A percentile compares a stretch with the other conserved stretches of the same genome.
Conservation (phyloP, 2,888 invertebrate genomes). For the Pegoplata infirma region DNA sequence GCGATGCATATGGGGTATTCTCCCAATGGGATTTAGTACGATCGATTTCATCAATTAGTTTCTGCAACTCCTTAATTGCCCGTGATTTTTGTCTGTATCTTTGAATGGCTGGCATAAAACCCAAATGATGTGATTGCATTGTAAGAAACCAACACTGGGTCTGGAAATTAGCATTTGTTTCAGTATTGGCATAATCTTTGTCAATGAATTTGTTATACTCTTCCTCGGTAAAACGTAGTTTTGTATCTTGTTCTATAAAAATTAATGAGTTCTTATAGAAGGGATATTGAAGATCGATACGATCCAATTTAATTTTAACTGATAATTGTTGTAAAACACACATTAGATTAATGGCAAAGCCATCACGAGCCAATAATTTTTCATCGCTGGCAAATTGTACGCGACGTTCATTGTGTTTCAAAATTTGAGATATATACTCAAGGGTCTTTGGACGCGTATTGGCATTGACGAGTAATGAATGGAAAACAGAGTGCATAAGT, state of each 20-base stretch:
- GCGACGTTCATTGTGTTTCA: slow-evolving; percentile 90
- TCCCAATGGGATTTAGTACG: slow-evolving; percentile 91
- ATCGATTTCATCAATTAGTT: slow-evolving; percentile 90
- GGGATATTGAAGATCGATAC: slow-evolving; percentile 92
- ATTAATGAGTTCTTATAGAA: slow-evolving; percentile 89
- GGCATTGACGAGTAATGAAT: slow-evolving; percentile 89
- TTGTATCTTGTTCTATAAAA: slow-evolving; percentile 87
- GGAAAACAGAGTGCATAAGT: slow-evolving; percentile 89
- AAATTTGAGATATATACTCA: slow-evolving; percentile 86
- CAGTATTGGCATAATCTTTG: slow-evolving; percentile 66
- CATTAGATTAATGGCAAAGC: slow-evolving; percentile 96
- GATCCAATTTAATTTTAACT: slow-evolving; percentile 92
- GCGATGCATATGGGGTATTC: slow-evolving; percentile 84
- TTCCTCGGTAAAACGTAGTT: slow-evolving; percentile 89
- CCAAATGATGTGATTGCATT: slow-evolving; percentile 94
- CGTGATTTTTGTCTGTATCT: slow-evolving; percentile 88
- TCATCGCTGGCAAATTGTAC: slow-evolving; percentile 95
- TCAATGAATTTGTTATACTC: slow-evolving; percentile 81
- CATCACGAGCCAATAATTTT: slow-evolving; percentile 92
- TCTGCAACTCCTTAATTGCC: slow-evolving; percentile 87
- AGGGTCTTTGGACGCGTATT: slow-evolving; percentile 89
- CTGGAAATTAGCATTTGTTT: slow-evolving; percentile 88
- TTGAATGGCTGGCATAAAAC: slow-evolving; percentile 92
- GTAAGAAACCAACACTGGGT: slow-evolving; percentile 99
- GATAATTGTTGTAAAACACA: slow-evolving; percentile 94